Conservation (phyloP, 2,797 vertebrate genomes). For the Esox lucius region DNA sequence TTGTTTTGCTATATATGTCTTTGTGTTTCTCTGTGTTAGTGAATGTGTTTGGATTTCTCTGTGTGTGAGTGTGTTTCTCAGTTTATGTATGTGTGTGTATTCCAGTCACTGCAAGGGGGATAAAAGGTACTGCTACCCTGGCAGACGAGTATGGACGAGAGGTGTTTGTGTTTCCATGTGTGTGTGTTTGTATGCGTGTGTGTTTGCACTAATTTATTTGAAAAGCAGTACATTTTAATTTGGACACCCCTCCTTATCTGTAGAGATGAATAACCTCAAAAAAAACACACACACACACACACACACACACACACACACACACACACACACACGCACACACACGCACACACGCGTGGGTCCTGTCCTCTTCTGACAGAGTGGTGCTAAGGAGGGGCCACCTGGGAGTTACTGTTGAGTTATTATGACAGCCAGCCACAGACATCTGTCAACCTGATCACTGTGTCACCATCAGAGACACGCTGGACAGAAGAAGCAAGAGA, state of each 20-base stretch:
- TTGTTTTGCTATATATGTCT: too few species aligned
- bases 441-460: slow-evolving; percentile 59
- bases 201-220: neutral
- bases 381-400: slow-evolving; percentile 47
- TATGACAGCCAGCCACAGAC: slow-evolving; percentile 60
- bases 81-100: neutral
- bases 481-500: slow-evolving; percentile 26
- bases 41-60: too few species aligned
- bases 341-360: slow-evolving; percentile 11
- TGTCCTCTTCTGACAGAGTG: slow-evolving; percentile 48
- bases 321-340: slow-evolving; percentile 6
- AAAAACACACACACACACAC: neutral
- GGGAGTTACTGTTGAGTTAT: slow-evolving; percentile 55
- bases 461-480: slow-evolving; percentile 9
- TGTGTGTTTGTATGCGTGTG: neutral
- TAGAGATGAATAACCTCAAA: slow-evolving; percentile 9
- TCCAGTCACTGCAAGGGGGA: neutral
- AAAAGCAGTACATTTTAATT: neutral
- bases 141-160: neutral
- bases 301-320: slow-evolving; percentile 4
- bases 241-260: slow-evolving; percentile 28
- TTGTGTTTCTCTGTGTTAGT: too few species aligned
- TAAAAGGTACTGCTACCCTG: neutral
- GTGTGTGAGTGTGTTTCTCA: too few species aligned
- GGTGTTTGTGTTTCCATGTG: neutral